Evolutionary conservation across 2,888 invertebrate genomes (phyloP), one percentile per base, ranked within the genome.

Genomic region (Ligdia adustata): DNA sequence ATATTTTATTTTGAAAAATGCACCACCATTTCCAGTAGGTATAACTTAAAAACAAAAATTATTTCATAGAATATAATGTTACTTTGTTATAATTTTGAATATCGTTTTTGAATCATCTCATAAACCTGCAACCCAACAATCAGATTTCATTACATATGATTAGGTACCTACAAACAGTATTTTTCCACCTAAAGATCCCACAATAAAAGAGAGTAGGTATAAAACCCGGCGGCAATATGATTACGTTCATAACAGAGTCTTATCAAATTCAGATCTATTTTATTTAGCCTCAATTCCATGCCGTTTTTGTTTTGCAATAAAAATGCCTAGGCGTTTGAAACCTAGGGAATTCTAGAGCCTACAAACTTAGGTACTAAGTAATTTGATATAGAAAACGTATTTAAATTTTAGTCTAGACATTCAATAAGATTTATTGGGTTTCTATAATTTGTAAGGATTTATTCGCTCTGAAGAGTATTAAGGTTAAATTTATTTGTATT

Each of bases 201-300:
- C 28, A 39, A 32, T 31, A 38, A 32, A 34, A 34, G 22, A 14
- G 32, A 24, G 22, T 9, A 20, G 9, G 33, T n/a, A n/a, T n/a
- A n/a, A 34, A 34, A 15, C 39, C 46, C 29, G 37, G n/a, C 46
- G 24, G 22, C 22, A 47, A 47, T 41, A 24, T 31, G 40, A 41
- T 47, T 47, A 41, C 24, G 29, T 11, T 31, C 40, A 41, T 38
- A 46, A 40, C 35, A 24, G 29, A 40, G 29, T 41, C 47, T 47
- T 40, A 47, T 47, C 34, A 31, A 16, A 47, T 41, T 35, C 31
- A 14, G 22, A 9, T 47, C 22, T 40, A 47, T 47, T 47, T 35
- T 34, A 47, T 41, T 41, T 47, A 16, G 26, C 15, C 22, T 35
- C 24, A 35, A 47, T 44, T 45, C 32, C 6, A 11, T 31, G 35